phyloP scores from a whole-genome alignment of 2,113 vertebrate genomes.

The Willisornis vidua region DNA sequence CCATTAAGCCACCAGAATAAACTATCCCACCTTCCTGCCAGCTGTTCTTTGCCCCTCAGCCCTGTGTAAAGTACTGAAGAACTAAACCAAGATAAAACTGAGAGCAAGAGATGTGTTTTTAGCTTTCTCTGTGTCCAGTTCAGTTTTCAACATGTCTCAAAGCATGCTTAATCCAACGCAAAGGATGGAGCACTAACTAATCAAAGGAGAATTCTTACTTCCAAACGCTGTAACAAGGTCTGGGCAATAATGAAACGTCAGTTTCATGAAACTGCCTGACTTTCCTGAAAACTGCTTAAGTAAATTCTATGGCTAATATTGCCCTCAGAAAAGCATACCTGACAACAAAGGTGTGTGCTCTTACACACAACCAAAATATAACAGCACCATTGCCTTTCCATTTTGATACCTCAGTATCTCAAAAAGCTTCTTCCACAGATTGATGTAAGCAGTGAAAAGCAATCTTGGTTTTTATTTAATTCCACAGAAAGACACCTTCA shows the following conservation, averaged over 20 bases:
- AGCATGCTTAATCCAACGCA: not conserved
- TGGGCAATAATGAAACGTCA: not conserved
- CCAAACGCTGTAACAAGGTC: not conserved
- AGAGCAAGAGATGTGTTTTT: not conserved
- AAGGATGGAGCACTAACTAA: not conserved
- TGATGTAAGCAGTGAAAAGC: not conserved
- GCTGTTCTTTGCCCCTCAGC: not conserved
- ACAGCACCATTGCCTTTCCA: not conserved
- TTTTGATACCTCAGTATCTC: not conserved
- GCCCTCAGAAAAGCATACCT: not conserved
- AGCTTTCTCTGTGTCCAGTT: not conserved
- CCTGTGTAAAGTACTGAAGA: not conserved
- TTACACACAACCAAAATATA: not conserved
- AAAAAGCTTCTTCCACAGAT: not conserved
- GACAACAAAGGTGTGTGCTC: not conserved
- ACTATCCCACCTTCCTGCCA: not conserved
- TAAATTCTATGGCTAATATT: not conserved
- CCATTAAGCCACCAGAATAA: not conserved
- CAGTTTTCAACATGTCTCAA: not conserved
- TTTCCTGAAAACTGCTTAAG: not conserved
- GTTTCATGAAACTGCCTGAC: not conserved
- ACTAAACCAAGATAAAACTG: not conserved
- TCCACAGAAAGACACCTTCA: constrained; percentile 20
- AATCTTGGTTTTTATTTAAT: not conserved
- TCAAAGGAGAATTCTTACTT: not conserved